phyloP scores from a whole-genome alignment of 1,140 invertebrate species.

The Daktulosphaira vitifoliae region DNA sequence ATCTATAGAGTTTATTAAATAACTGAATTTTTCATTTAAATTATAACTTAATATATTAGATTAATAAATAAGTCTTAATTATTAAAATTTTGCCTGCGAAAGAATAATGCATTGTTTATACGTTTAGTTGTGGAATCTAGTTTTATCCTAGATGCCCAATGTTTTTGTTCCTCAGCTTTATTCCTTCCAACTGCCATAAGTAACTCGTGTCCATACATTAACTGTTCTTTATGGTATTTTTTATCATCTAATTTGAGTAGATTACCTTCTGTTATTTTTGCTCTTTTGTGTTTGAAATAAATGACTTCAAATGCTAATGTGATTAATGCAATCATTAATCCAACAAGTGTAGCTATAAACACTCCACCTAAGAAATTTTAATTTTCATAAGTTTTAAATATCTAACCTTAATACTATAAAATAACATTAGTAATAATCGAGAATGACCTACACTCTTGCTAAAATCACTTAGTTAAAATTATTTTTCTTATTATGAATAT shows the following conservation, averaged over 20 bases:
- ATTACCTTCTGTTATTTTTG: neutral
- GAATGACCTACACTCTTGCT: no score
- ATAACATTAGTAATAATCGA: no score
- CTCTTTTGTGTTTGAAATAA: slow-evolving; percentile 58
- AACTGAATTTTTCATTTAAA: neutral
- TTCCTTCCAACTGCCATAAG: neutral
- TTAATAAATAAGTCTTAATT: slow-evolving; percentile 8
- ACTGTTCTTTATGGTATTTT: neutral
- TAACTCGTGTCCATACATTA: slow-evolving; percentile 15
- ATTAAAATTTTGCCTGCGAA: slow-evolving; percentile 22
- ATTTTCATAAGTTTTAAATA: no score
- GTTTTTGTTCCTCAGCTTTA: neutral
- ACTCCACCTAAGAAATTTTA: slow-evolving; percentile 67
- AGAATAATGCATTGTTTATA: slow-evolving; percentile 14
- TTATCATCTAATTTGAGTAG: neutral
- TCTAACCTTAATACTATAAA: no score
- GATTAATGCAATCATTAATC: slow-evolving; percentile 69
- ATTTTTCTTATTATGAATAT: neutral
- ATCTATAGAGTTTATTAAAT: slow-evolving; percentile 1
- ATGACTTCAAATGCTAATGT: slow-evolving; percentile 69
- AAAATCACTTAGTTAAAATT: no score
- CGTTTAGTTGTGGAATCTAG: neutral
- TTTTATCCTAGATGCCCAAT: slow-evolving; percentile 10
- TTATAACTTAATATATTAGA: slow-evolving; percentile 12
- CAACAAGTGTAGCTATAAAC: slow-evolving; percentile 79